Base-by-base conservation (phyloP, 2,113 vertebrate genomes). In the Pomatostomus ruficeps region DNA sequence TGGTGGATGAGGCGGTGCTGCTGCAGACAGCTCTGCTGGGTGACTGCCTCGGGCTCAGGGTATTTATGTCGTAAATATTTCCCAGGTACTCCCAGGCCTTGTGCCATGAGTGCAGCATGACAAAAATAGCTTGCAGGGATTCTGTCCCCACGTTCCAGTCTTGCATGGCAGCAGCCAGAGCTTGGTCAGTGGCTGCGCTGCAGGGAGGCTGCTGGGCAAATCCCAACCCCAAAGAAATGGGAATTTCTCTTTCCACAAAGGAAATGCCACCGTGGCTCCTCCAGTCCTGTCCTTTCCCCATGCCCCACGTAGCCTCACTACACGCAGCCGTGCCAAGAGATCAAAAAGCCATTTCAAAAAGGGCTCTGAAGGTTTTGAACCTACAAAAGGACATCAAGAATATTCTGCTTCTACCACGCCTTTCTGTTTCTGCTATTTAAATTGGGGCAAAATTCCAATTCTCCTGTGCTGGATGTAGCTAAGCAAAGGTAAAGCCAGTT, bases 201-300 rank as follows among this genome's bases (percentile, higher is more conserved):
- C 54, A 42, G 26, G 24, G 13, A 63, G 24, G 5, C 18, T 38
- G 58, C 54, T 35, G 45, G 31, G 45, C 49, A 76, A 42, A 52
- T 2, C 43, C 3, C 2, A 22, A 24, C 29, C n/a, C 48, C 25
- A 31, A 2, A 45, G 43, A 20, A 9, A 48, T 0, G 2, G 63
- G 49, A 73, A 49, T 28, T 29, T 45, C 49, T 46, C 14, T 9
- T 35, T 18, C 1, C 42, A 40, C 11, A 2, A 2, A 31, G 20
- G 11, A 80, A 35, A 48, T 1, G 9, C 5, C 54, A 42, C 20
- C 26, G 6, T 1, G 31, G 55, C 26, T 14, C 23, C 52, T 48
- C 36, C 42, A 10, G n/a, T 3, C 38, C 11, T 4, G 3, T 25
- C 45, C 71, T 65, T n/a, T 24, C 35, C 46, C 19, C 12, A 2